These are phyloP conservation scores for Drosophila neocordata DNA, from an alignment of 1,140 invertebrate genomes.

Conservation along the genomic window DNA sequence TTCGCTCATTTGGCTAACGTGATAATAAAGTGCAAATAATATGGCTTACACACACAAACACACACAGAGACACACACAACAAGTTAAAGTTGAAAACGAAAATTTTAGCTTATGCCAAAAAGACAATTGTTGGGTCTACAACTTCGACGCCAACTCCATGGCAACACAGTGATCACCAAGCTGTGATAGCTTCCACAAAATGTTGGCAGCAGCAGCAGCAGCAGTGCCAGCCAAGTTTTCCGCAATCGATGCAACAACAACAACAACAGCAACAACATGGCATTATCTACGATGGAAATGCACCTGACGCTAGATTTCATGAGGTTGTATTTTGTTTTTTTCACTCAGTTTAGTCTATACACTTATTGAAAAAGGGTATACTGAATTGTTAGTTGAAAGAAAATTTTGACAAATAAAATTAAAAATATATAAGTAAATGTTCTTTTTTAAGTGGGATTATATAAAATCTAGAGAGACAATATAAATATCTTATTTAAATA, in stretches of 20 bases:
- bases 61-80: neutral
- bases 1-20: slow-evolving; percentile 82
- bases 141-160: slow-evolving; percentile 6
- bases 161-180: slow-evolving; percentile 34
- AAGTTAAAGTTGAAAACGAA: slow-evolving; percentile 54
- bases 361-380: neutral
- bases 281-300: slow-evolving; percentile 83
- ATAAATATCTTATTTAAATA: too few species aligned
- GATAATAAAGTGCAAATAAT: slow-evolving; percentile 83
- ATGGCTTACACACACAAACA: slow-evolving; percentile 59
- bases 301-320: slow-evolving; percentile 81
- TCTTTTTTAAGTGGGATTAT: too few species aligned
- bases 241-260: slow-evolving; percentile 67
- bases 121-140: slow-evolving; percentile 59
- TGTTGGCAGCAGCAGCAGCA: slow-evolving; percentile 21
- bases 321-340: slow-evolving; percentile 36
- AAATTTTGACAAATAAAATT: too few species aligned
- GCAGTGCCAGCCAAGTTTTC: slow-evolving; percentile 64
- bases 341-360: neutral
- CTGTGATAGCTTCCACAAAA: slow-evolving; percentile 47
- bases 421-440: too few species aligned
- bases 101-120: slow-evolving; percentile 34
- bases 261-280: slow-evolving; percentile 50
- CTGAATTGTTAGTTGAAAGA: neutral
- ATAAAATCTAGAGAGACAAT: too few species aligned